Percentiles rank a stretch among this genome's conserved stretches.
Evolutionary conservation across 2,113 vertebrate genomes (phyloP).

Genomic region (Mesocricetus auratus): DNA sequence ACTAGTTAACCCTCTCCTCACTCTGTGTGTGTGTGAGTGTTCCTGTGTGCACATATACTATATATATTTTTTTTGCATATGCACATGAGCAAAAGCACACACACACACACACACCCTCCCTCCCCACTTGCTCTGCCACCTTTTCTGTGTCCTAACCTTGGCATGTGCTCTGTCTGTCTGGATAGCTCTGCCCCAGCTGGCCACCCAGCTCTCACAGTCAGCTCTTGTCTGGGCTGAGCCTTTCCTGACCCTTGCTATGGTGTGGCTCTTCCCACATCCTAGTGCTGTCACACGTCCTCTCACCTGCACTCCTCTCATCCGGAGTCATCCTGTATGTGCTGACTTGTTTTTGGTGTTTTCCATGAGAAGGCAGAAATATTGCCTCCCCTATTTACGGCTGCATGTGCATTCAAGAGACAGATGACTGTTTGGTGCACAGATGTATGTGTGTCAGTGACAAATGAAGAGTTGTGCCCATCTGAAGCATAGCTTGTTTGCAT

Average conservation of each 20-base stretch:
- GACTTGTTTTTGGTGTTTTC: not conserved
- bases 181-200: not conserved
- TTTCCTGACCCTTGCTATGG: not conserved
- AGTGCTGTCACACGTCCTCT: not conserved
- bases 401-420: not conserved
- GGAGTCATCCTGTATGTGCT: not conserved
- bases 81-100: too few relatives aligned
- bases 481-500: not conserved
- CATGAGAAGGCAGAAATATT: not conserved
- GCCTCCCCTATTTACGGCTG: not conserved
- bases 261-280: not conserved
- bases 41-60: not conserved
- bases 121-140: not conserved
- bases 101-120: fast-evolving
- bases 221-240: not conserved
- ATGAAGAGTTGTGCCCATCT: not conserved
- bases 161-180: not conserved
- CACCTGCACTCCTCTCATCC: fast-evolving
- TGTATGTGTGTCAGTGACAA: not conserved
- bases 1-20: not conserved
- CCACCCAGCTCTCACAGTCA: not conserved
- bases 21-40: not conserved
- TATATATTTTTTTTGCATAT: not conserved
- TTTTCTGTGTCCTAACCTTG: not conserved
- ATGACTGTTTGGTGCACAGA: not conserved